A percentile compares a stretch with the other conserved stretches of the same genome.
phyloP scores from a whole-genome alignment of 2,113 vertebrate species.

The Morone chrysops region DNA sequence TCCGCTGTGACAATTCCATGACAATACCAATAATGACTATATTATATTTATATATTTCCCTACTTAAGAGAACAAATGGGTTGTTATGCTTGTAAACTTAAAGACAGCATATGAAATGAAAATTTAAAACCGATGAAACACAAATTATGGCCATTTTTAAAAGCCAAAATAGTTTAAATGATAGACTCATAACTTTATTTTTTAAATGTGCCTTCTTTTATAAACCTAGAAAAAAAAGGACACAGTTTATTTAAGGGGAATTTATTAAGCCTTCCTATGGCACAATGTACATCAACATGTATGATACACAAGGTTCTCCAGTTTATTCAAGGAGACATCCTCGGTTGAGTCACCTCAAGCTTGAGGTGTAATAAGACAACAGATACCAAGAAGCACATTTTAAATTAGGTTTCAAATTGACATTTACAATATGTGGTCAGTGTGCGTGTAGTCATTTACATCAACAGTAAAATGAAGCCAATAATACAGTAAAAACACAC shows the following conservation, averaged over 20 bases:
- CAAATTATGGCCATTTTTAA: background rate
- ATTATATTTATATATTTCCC: background rate
- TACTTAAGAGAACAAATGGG: background rate
- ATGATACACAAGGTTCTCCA: slow-evolving; percentile 80
- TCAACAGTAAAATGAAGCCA: slow-evolving; percentile 51
- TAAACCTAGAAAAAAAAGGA: slow-evolving; percentile 24
- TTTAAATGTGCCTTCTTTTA: background rate
- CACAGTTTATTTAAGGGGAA: slow-evolving; percentile 47
- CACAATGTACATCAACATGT: slow-evolving; percentile 86
- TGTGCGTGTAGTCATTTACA: slow-evolving; percentile 60
- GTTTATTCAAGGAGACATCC: slow-evolving; percentile 44
- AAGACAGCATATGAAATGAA: background rate
- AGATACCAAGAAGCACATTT: slow-evolving; percentile 59
- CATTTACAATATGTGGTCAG: slow-evolving; percentile 55
- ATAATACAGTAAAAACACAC: slow-evolving; percentile 54
- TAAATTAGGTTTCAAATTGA: slow-evolving; percentile 49
- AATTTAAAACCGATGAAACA: background rate
- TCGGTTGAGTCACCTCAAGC: slow-evolving; percentile 41
- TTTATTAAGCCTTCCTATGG: slow-evolving; percentile 88
- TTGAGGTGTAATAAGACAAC: slow-evolving; percentile 47
- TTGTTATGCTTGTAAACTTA: background rate
- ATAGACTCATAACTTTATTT: background rate
- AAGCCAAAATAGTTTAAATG: background rate
- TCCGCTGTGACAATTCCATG: background rate
- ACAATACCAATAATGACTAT: background rate